Conservation (phyloP, 2,888 invertebrate species). For the Tetragnatha montana region DNA sequence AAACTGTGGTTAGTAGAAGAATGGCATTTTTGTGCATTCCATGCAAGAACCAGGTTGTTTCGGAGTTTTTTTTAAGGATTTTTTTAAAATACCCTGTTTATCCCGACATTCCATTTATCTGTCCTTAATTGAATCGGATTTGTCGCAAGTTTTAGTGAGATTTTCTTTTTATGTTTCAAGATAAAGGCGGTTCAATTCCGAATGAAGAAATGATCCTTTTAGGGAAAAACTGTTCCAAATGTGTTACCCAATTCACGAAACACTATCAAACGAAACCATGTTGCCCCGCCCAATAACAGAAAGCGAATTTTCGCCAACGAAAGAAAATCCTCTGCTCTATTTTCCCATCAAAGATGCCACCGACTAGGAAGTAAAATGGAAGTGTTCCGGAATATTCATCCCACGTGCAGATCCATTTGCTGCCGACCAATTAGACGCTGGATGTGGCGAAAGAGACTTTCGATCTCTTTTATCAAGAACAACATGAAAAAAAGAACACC, state of each 20-base stretch:
- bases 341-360: not conserved
- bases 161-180: too few species aligned
- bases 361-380: not conserved
- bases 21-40: too few species aligned
- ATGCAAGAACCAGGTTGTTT: too few species aligned
- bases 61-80: too few species aligned
- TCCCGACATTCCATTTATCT: too few species aligned
- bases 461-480: slow-evolving; percentile 13
- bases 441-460: not conserved
- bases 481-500: slow-evolving; percentile 25
- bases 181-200: too few species aligned
- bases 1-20: too few species aligned
- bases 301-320: not conserved
- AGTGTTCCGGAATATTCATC: not conserved
- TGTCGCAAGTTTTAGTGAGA: too few species aligned
- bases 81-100: too few species aligned
- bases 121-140: too few species aligned
- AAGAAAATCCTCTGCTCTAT: not conserved
- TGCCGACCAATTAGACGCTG: not conserved
- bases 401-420: not conserved
- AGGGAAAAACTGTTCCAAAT: too few species aligned
- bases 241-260: not conserved
- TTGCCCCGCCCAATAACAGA: not conserved
- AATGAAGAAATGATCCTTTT: too few species aligned
- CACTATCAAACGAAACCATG: not conserved